Evolutionary conservation across 2,888 invertebrate species (phyloP), one percentile per base, ranked within the genome.

Genomic region (Cryptus viduatorius): DNA sequence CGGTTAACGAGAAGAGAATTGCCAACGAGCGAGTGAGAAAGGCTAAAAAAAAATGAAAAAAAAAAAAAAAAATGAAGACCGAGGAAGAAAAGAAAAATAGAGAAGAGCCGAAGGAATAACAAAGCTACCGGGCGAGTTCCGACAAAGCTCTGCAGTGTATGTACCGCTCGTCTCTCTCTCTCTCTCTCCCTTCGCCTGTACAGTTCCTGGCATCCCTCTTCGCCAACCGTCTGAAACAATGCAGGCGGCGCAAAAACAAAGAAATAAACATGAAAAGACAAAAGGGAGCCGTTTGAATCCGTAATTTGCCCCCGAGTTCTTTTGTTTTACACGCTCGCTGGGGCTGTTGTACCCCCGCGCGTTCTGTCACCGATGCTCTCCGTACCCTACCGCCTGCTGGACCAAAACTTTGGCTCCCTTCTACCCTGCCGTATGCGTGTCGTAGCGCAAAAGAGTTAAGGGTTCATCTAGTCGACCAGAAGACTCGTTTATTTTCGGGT

Each of bases 231-330:
- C 88, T 90, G 87, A 92, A 92, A 93, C 92, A 93, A 93, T 92
- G 90, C 91, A 88, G 89, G 86, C 90, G 90, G 90, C 88, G 90
- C 89, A 90, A 91, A 92, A 93, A 93, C 93, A 93, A 93, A 93
- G 92, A 92, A 92, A 92, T 92, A 93, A 93, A 93, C 91, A 92
- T 90, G 91, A 84, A 90, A 90, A 91, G 91, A 93, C 92, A 93
- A 93, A 93, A 89, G 91, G 86, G 89, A 87, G 90, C 91, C 93
- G 93, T 93, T 93, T 93, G 93, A 93, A 92, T 93, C 90, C 91
- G 89, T 92, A 93, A 93, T 93, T 93, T 91, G 90, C 89, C 91
- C 91, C 91, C 91, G 90, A 88, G 89, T 86, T 88, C 89, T 88
- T 92, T 93, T 93, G 93, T 93, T 91, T 92, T 89, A 90, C 84